Percentiles rank a stretch among this genome's conserved stretches.
These are phyloP conservation scores for Lysandra bellargus DNA, from an alignment of 2,888 invertebrate genomes.

Conservation along the genomic window DNA sequence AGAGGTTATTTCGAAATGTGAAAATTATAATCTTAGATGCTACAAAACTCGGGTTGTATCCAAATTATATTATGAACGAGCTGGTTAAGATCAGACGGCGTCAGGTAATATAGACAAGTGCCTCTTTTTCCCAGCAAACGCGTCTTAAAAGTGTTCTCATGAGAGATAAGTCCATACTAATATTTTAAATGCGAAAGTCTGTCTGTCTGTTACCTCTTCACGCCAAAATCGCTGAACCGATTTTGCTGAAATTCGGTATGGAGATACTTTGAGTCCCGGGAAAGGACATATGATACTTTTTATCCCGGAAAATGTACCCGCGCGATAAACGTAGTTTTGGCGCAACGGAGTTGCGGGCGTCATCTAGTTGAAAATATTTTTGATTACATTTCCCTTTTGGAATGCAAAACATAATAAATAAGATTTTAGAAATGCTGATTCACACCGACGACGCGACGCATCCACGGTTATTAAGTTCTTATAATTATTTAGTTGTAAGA, in stretches of 20 bases:
- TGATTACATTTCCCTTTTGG: slow-evolving; percentile 8
- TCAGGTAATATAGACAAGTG: slow-evolving; percentile 33
- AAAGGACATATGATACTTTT: too few relatives aligned
- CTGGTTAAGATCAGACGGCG: slow-evolving; percentile 55
- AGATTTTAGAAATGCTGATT: too few relatives aligned
- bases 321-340: too few relatives aligned
- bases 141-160: slow-evolving; percentile 33
- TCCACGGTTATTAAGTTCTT: too few relatives aligned
- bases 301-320: too few relatives aligned
- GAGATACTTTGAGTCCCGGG: too few relatives aligned
- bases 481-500: not conserved
- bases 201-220: too few relatives aligned
- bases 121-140: slow-evolving; percentile 39
- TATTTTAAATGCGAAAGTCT: too few relatives aligned
- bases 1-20: slow-evolving; percentile 65
- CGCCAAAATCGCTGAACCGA: too few relatives aligned
- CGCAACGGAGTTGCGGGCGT: too few relatives aligned
- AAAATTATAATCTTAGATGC: slow-evolving; percentile 67
- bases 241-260: too few relatives aligned
- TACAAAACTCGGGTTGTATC: slow-evolving; percentile 50
- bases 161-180: not conserved
- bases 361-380: not conserved
- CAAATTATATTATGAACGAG: slow-evolving; percentile 69
- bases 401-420: not conserved
- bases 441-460: too few relatives aligned